Conservation (phyloP, 2,797 vertebrate genomes). For the Microctenopoma lineatum region DNA sequence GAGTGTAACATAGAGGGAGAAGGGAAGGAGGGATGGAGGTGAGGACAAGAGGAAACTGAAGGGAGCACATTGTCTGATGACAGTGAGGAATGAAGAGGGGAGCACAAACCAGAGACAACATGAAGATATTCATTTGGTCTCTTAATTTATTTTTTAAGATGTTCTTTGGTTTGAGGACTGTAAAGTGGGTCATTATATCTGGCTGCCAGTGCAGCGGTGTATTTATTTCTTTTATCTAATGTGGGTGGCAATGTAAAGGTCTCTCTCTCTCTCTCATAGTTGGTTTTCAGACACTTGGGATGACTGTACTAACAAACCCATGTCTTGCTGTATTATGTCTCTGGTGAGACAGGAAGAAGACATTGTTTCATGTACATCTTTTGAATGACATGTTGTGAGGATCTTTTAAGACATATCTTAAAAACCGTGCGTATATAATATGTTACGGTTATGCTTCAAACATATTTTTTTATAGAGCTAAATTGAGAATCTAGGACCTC, state of each 20-base stretch:
- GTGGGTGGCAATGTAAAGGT: slow-evolving; percentile 50
- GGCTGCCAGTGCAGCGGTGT: slow-evolving; percentile 35
- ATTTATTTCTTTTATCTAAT: slow-evolving; percentile 58
- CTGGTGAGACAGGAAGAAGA: slow-evolving; percentile 10
- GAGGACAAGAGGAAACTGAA: slow-evolving; percentile 14
- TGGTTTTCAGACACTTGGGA: slow-evolving; percentile 45
- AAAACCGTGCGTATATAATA: too few relatives aligned
- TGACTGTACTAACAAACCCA: slow-evolving; percentile 45
- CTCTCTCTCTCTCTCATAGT: slow-evolving; percentile 28
- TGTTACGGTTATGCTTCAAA: too few relatives aligned
- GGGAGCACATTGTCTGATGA: slow-evolving; percentile 4
- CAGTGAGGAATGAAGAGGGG: slow-evolving; percentile 20
- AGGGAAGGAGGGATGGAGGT: slow-evolving; percentile 18
- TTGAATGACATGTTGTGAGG: slow-evolving; percentile 35
- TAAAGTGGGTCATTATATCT: slow-evolving; percentile 72
- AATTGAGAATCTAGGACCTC: too few relatives aligned
- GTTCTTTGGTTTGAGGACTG: slow-evolving; percentile 53
- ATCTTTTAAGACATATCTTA: background rate
- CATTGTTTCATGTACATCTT: slow-evolving; percentile 20
- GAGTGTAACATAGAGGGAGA: slow-evolving; percentile 19
- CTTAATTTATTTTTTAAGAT: slow-evolving; percentile 62
- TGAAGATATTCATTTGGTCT: slow-evolving; percentile 55
- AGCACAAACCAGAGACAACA: slow-evolving; percentile 22
- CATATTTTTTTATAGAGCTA: too few relatives aligned
- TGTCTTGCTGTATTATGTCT: slow-evolving; percentile 29